Base-by-base conservation (phyloP, 2,888 invertebrate species). In the Euzetes globulus region DNA sequence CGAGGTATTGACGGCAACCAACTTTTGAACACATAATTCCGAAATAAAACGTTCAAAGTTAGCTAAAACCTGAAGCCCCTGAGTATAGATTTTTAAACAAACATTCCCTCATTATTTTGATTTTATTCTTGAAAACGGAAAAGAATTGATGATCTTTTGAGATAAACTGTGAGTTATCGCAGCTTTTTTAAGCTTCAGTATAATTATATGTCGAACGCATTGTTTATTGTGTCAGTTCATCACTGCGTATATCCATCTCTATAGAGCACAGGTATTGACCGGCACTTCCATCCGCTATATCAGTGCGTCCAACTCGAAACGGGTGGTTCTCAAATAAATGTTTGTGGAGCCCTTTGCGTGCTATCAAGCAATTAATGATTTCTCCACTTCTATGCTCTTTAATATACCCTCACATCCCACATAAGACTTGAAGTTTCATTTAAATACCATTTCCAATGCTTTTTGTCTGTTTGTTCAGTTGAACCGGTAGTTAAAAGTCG, bases 141-240 rank as follows among this genome's bases (percentile, higher is more conserved):
- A 33, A 33, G 7, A 33, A 33, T 33, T 6, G 4, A 7, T 33
- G 33, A 33, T 6, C 4, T 33, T 33, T 33, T 33, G 5, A 33
- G 47, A 47, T 47, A 47, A 15, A 47, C 5, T 47, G 17, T 47
- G 52, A 1, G 52, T 19, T 52, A 19, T n/a, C n/a, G 13, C 4
- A 47, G n/a, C 47, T 3, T 47, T 47, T 47, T 13, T 17, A 22
- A 55, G 19, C 9, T 55, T 22, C 15, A n/a, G 6, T 25, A 58
- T 27, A 58, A 29, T 58, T 58, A 58, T 58, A 22, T 7, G 58
- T 58, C 19, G 22, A 25, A 58, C 19, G 17, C 11, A 29, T 11
- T 58, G 19, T 29, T 58, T 58, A 65, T 65, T 65, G 37, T 65
- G 33, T 65, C 33, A 65, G 37, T 65, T 65, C 68, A 68, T 68